Conservation (phyloP, 2,888 invertebrate genomes). For the Macrophya annulata region DNA sequence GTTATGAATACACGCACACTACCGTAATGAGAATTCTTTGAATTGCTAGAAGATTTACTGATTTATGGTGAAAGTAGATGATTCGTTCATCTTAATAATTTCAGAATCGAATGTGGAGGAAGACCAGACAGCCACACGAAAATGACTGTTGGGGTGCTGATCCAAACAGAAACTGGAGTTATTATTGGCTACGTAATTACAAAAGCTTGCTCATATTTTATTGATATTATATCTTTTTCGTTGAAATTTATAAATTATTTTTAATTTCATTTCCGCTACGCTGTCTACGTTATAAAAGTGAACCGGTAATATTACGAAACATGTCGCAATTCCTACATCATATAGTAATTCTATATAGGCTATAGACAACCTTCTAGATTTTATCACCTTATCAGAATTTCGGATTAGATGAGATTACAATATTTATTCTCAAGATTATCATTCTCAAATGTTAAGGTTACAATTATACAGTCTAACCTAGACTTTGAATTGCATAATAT, state of each 20-base stretch:
- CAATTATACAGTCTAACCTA: constrained; percentile 86
- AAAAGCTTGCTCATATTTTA: constrained; percentile 65
- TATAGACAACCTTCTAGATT: neutral
- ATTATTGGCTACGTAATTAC: constrained; percentile 82
- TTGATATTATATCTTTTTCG: neutral
- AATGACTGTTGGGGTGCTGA: constrained; percentile 83
- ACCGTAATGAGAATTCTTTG: constrained; percentile 77
- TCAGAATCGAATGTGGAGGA: constrained; percentile 84
- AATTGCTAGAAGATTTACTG: constrained; percentile 62
- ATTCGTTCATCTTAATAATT: neutral
- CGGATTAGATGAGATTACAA: constrained; percentile 73
- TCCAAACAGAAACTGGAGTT: constrained; percentile 87
- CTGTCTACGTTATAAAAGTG: neutral
- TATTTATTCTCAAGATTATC: constrained; percentile 76
- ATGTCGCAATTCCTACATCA: neutral
- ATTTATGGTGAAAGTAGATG: constrained; percentile 71
- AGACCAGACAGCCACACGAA: constrained; percentile 82
- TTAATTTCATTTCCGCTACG: neutral
- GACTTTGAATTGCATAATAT: constrained; percentile 68
- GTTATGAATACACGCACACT: constrained; percentile 85
- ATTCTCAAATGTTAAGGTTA: constrained; percentile 83
- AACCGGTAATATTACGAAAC: neutral
- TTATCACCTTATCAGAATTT: constrained; percentile 65
- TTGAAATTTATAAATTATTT: neutral
- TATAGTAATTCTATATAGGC: neutral